Evolutionary conservation across 2,113 vertebrate genomes (phyloP), one percentile per base, ranked within the genome.

Genomic region (Ivindomyrus marchei): DNA sequence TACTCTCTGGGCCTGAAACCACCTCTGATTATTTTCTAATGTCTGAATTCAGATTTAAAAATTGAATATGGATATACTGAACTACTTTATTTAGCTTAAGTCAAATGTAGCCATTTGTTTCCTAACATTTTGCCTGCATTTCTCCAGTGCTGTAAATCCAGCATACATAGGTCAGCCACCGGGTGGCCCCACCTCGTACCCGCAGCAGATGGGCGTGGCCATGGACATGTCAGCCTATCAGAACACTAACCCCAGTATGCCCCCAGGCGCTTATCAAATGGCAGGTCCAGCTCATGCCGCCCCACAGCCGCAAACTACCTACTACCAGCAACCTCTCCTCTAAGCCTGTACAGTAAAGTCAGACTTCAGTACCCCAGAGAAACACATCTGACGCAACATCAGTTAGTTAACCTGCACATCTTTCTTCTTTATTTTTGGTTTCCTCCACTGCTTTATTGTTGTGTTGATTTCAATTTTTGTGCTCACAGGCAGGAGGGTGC

Each of bases 281-380:
- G 93, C 95, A 0, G 93, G 95, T 21, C 96, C 97, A 0, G 92
- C 95, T 92, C 97, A 95, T 52, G 94, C 97, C 8, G 89, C 95
- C 87, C 91, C 96, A 5, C 97, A 96, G 90, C 97, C 96, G 11
- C 97, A 95, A 86, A 77, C 95, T 0, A 95, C 90, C 62, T 99
- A 97, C 94, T 99, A 98, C 1, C 98, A 97, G 91, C 98, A 99
- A 92, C 98, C 98, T 89, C 97, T 99, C 87, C 96, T 99, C 85
- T 99, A 93, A 95, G 42, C 84, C 87, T 42, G 70, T 42, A 87
- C 92, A 50, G 74, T 24, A 8, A 0, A 45, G 80, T 89, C 0
- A 8, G 58, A 91, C 89, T 15, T 56, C 19, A 52, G 0, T 90
- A 15, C 91, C 91, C 53, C 90, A 56, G 53, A 85, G 66, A 88